Percentiles rank a stretch among this genome's conserved stretches.
These are phyloP conservation scores for Pao palembangensis DNA, from an alignment of 2,113 vertebrate species.

Conservation along the genomic window DNA sequence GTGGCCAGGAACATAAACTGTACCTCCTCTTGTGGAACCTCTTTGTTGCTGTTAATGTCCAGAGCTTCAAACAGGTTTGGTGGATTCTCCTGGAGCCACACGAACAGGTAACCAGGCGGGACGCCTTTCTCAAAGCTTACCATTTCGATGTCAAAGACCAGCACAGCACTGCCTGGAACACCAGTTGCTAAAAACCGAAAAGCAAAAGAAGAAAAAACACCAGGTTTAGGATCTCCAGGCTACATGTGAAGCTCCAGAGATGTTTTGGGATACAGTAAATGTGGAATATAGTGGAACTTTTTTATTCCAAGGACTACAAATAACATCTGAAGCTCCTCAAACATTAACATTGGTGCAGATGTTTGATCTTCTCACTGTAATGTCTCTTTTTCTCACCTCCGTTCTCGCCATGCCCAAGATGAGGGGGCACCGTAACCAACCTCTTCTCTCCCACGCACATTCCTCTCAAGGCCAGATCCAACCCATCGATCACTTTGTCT, in stretches of 20 bases:
- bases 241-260: too few species aligned
- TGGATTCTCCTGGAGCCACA: conserved; percentile 85
- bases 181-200: conserved; percentile 74
- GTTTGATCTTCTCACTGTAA: background rate
- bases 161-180: conserved; percentile 89
- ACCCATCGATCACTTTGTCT: conserved; percentile 89
- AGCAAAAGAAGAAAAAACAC: background rate
- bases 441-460: conserved; percentile 91
- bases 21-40: conserved; percentile 84
- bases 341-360: too few species aligned
- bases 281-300: too few species aligned
- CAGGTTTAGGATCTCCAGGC: background rate
- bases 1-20: background rate
- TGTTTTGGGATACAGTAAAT: too few species aligned
- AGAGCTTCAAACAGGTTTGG: conserved; percentile 79
- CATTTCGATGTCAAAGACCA: conserved; percentile 89
- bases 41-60: conserved; percentile 84
- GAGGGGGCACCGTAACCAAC: conserved; percentile 83
- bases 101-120: conserved; percentile 89
- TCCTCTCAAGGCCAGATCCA: conserved; percentile 82
- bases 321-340: too few species aligned
- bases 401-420: conserved; percentile 87
- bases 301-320: too few species aligned
- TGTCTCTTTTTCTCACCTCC: conserved; percentile 78
- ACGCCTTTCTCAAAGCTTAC: conserved; percentile 84